Evolutionary conservation across 2,113 vertebrate species (phyloP).

Genomic region (Montifringilla adamsi): DNA sequence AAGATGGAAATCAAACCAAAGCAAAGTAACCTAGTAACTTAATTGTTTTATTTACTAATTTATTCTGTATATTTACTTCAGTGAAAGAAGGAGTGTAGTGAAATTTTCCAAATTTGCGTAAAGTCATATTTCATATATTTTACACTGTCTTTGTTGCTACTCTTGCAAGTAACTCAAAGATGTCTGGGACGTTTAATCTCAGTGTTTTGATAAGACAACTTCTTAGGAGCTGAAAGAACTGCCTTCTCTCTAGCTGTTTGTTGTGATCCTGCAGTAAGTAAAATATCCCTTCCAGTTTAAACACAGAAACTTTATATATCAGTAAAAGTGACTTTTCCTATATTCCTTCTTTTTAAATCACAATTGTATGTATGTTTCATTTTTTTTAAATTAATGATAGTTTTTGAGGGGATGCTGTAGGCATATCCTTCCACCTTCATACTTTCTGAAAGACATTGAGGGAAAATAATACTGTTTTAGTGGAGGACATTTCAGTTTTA

Average conservation of each 20-base stretch:
- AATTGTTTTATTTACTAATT: neutral
- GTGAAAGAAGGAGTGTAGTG: neutral
- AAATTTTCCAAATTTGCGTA: neutral
- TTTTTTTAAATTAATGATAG: neutral
- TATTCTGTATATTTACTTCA: neutral
- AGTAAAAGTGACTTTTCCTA: neutral
- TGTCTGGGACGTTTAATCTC: neutral
- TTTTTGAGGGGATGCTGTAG: neutral
- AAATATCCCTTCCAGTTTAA: neutral
- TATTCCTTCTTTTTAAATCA: neutral
- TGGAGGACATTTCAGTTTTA: neutral
- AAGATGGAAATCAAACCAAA: neutral
- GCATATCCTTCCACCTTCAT: neutral
- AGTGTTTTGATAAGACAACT: neutral
- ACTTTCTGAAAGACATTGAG: neutral
- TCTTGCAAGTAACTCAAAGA: neutral
- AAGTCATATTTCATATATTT: neutral
- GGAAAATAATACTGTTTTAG: neutral
- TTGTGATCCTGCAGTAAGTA: neutral
- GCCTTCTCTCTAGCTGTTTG: neutral
- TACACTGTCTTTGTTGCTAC: neutral
- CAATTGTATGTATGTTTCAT: neutral
- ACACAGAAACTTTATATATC: neutral
- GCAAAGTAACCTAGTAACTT: neutral
- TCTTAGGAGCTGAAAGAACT: neutral